Evolutionary conservation across 1,140 invertebrate species (phyloP).

Genomic region (Musca vetustissima): DNA sequence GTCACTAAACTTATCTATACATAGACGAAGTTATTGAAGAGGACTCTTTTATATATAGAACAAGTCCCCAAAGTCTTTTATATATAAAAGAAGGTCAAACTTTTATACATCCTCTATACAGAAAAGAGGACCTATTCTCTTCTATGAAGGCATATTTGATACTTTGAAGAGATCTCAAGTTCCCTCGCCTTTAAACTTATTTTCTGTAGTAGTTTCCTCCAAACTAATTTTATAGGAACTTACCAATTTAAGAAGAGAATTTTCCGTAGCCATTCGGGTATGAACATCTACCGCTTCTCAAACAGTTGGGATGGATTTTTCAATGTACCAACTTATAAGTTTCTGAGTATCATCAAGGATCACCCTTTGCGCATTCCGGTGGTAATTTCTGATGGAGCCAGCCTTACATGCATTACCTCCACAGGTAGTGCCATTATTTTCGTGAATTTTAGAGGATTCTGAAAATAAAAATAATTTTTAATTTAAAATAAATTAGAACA

Average conservation of each 20-base stretch:
- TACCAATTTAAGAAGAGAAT: constrained; percentile 60
- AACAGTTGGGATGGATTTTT: constrained; percentile 59
- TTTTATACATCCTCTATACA: too few relatives aligned
- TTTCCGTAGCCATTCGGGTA: constrained; percentile 61
- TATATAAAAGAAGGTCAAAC: too few relatives aligned
- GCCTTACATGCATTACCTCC: constrained; percentile 66
- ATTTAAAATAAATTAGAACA: neutral
- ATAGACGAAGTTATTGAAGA: too few relatives aligned
- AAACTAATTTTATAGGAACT: too few relatives aligned
- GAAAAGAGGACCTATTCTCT: too few relatives aligned
- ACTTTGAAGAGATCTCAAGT: too few relatives aligned
- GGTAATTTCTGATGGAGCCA: constrained; percentile 60
- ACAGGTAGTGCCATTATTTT: constrained; percentile 72
- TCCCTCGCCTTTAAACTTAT: too few relatives aligned
- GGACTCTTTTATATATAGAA: too few relatives aligned
- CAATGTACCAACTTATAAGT: constrained; percentile 60
- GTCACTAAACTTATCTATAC: too few relatives aligned
- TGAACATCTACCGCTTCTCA: constrained; percentile 57
- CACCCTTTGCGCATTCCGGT: constrained; percentile 54
- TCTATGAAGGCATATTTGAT: too few relatives aligned
- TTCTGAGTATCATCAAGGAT: constrained; percentile 58
- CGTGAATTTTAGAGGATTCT: constrained; percentile 65
- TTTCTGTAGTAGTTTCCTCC: too few relatives aligned
- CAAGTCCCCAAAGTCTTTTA: too few relatives aligned
- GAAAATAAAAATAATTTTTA: neutral